Conservation (phyloP, 2,797 vertebrate genomes). For the Agapornis canus region DNA sequence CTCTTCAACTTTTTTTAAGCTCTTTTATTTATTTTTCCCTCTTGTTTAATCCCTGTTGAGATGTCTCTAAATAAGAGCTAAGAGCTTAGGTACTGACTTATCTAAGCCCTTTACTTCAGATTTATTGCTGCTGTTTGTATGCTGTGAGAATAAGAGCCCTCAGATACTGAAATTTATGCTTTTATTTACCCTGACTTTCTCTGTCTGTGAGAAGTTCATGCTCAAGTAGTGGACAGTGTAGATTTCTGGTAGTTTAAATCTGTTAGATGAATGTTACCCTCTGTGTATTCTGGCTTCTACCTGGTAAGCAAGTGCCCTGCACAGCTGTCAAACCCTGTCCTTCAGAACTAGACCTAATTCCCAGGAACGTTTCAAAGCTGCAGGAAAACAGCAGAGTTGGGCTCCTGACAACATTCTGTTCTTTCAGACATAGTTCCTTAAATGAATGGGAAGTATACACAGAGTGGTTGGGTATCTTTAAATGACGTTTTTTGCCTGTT, state of each 20-base stretch:
- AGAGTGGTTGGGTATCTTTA: background rate
- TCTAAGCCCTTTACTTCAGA: conserved; percentile 24
- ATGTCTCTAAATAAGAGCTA: conserved; percentile 64
- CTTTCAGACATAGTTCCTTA: background rate
- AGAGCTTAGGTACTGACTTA: conserved; percentile 56
- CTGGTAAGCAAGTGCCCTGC: background rate
- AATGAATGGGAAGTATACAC: background rate
- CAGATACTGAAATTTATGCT: conserved; percentile 9
- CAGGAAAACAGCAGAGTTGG: background rate
- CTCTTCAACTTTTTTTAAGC: conserved; percentile 57
- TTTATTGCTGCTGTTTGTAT: conserved; percentile 58
- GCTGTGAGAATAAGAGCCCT: conserved; percentile 12
- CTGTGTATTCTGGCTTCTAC: background rate
- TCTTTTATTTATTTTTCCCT: conserved; percentile 5
- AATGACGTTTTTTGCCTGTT: background rate
- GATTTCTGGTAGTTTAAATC: background rate
- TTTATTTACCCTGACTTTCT: conserved; percentile 1
- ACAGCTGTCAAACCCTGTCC: background rate
- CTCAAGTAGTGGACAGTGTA: background rate
- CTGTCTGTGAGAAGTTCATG: background rate
- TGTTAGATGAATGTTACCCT: background rate
- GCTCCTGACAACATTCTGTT: background rate
- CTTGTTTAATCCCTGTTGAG: conserved; percentile 47
- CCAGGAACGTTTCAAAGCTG: background rate
- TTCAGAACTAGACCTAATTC: background rate